Evolutionary conservation across 2,113 vertebrate species (phyloP).

Genomic region (Daphoenositta chrysoptera): DNA sequence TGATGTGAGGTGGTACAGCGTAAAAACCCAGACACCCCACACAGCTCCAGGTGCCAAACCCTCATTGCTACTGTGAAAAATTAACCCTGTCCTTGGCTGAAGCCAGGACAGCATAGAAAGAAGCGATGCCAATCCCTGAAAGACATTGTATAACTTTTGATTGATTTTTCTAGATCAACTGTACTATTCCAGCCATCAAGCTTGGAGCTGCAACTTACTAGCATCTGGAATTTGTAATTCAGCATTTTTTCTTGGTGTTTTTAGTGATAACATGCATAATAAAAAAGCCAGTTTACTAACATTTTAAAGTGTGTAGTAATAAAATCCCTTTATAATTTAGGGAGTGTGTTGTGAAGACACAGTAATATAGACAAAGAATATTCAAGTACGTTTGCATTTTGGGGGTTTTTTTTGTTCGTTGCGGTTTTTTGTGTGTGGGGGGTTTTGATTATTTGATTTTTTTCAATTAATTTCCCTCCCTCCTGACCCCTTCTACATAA

Average conservation of each 20-base stretch:
- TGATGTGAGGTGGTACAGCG: neutral
- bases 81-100: neutral
- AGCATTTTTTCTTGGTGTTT: neutral
- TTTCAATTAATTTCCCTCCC: too few species aligned
- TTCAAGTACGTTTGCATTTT: neutral
- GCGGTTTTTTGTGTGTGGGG: accelerated
- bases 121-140: neutral
- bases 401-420: neutral
- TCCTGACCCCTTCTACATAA: neutral
- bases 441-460: neutral
- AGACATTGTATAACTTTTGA: neutral
- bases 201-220: neutral
- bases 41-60: too few species aligned
- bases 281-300: neutral
- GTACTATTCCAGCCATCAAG: neutral
- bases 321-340: neutral
- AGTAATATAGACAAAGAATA: neutral
- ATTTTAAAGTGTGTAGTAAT: neutral
- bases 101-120: neutral
- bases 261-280: neutral
- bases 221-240: neutral
- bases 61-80: neutral
- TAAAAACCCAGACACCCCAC: too few species aligned
- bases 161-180: neutral
- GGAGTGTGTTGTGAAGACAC: neutral